A percentile compares a stretch with the other conserved stretches of the same genome.
These are phyloP conservation scores for Euzophera pinguis DNA, from an alignment of 2,888 invertebrate species.

Conservation along the genomic window DNA sequence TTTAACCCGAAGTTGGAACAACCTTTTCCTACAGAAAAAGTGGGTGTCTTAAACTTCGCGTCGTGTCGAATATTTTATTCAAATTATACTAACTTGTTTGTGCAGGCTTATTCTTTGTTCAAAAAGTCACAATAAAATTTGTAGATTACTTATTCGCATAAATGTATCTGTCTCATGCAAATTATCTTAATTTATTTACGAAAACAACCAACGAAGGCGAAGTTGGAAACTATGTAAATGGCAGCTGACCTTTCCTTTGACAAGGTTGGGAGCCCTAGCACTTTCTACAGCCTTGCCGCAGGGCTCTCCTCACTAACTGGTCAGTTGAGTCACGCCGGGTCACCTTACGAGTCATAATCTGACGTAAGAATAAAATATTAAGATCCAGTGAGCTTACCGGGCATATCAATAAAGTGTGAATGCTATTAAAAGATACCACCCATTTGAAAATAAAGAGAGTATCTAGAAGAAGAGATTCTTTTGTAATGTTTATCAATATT, in stretches of 20 bases:
- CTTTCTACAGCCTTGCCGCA: constrained; percentile 44
- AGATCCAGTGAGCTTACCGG: constrained; percentile 3
- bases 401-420: constrained; percentile 6
- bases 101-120: constrained; percentile 7
- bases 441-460: not conserved
- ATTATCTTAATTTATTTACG: constrained; percentile 11
- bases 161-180: constrained; percentile 7
- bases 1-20: not conserved
- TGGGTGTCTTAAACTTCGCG: constrained; percentile 1
- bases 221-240: constrained; percentile 16
- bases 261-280: constrained; percentile 33
- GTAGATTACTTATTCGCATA: constrained; percentile 4
- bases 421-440: not conserved
- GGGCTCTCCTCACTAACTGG: constrained; percentile 20
- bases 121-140: constrained; percentile 3
- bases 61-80: constrained; percentile 4
- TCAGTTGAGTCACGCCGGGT: constrained; percentile 20
- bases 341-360: constrained; percentile 29
- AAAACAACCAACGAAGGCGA: constrained; percentile 7
- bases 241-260: constrained; percentile 41
- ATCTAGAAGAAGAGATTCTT: not conserved
- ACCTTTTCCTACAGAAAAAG: constrained; percentile 3
- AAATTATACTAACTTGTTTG: constrained; percentile 4
- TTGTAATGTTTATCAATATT: constrained; percentile 2
- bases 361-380: constrained; percentile 33